A percentile compares a stretch with the other conserved stretches of the same genome.
These are phyloP conservation scores for Monopis laevigella DNA, from an alignment of 2,888 invertebrate species.

Conservation along the genomic window DNA sequence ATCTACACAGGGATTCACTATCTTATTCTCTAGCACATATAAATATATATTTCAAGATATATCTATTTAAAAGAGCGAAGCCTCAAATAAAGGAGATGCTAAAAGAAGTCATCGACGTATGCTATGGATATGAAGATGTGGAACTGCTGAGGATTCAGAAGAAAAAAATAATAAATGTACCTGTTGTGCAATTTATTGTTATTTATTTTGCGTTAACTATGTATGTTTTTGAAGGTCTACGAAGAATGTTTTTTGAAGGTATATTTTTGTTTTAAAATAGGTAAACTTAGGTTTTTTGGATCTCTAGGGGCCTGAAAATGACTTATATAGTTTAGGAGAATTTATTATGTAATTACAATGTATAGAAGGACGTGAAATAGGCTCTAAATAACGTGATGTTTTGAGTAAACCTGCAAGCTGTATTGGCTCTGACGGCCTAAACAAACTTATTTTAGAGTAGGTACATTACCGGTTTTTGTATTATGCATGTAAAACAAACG, in stretches of 20 bases:
- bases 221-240: conserved; percentile 5
- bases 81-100: neutral
- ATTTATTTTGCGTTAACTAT: conserved; percentile 5
- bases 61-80: conserved; percentile 2
- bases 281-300: too few species aligned
- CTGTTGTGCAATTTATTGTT: conserved; percentile 1
- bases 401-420: too few species aligned
- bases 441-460: too few species aligned
- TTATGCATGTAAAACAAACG: too few species aligned
- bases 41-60: conserved; percentile 1
- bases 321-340: too few species aligned
- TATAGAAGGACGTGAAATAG: too few species aligned
- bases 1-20: conserved; percentile 1
- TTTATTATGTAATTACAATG: too few species aligned
- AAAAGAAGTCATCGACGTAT: neutral
- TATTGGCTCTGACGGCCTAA: too few species aligned
- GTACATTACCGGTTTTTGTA: too few species aligned
- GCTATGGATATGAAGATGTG: conserved; percentile 1
- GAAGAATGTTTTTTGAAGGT: conserved; percentile 7
- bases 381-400: too few species aligned
- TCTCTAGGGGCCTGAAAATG: too few species aligned
- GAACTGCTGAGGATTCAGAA: neutral
- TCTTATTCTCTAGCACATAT: conserved; percentile 6
- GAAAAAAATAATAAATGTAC: neutral
- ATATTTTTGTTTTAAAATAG: neutral